Base-by-base conservation (phyloP, 2,888 invertebrate genomes). In the Cataglyphis cursor region DNA sequence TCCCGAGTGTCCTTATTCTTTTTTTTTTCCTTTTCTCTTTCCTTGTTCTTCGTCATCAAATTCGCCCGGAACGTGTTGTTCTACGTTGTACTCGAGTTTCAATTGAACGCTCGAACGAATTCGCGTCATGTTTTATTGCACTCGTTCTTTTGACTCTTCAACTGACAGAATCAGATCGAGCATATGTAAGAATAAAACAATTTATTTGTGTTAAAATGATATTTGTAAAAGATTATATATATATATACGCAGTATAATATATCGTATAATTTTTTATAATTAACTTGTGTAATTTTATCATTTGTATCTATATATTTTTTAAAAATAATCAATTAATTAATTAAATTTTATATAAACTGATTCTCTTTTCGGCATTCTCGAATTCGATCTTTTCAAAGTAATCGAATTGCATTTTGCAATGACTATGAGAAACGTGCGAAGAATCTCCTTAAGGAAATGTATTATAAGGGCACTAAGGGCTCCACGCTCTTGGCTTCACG, bases 371-470 rank as follows among this genome's bases (percentile, higher is more conserved):
- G 15, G 6, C n/a, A 35, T 35, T 70, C n/a, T 35, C 28, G 18
- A 57, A 80, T 65, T 28, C 18, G 31, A 41, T 9, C 38, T 62
- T 44, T 38, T 48, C 28, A 35, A 59, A 62, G 54, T 28, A 48
- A 31, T 61, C 48, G 21, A 83, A 82, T 83, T 74, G 57, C 64
- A 61, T 61, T 70, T 76, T 41, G 44, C 51, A 38, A 31, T 68
- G 31, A 41, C 73, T 64, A 44, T 38, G 24, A 44, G 59, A 41
- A 82, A 84, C 75, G 84, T 82, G 78, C 61, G 64, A 83, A 65
- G 80, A 83, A 85, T 85, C 72, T 83, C 51, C 62, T 73, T 85
- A 74, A 83, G 38, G 75, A 51, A n/a, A 83, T 85, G 66, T 72
- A 81, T 85, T 85, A 80, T 78, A 78, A 76, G 57, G n/a, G 57